Evolutionary conservation across 2,113 vertebrate genomes (phyloP).

Genomic region (Ciconia maguari): DNA sequence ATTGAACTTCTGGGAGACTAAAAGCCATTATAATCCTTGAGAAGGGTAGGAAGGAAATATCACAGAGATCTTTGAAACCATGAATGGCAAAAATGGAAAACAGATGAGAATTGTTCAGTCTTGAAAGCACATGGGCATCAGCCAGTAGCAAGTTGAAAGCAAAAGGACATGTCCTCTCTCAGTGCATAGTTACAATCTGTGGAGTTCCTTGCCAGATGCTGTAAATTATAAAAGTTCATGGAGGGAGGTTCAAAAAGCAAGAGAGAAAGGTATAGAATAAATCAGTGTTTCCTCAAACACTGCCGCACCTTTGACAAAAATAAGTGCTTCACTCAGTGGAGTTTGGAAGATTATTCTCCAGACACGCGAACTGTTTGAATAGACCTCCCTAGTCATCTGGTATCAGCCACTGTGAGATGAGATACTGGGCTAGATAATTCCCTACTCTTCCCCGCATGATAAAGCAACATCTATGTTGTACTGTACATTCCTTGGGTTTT

Average conservation of each 20-base stretch:
- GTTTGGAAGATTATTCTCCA: neutral
- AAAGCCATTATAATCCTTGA: neutral
- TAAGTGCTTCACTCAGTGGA: neutral
- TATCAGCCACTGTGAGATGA: neutral
- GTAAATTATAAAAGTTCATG: neutral
- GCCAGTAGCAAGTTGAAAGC: neutral
- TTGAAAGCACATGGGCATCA: neutral
- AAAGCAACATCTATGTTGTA: neutral
- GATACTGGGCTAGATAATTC: neutral
- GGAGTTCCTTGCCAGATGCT: neutral
- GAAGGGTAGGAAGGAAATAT: neutral
- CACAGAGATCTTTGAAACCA: neutral
- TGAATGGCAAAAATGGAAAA: neutral
- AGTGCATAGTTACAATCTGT: neutral
- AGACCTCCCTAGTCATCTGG: neutral
- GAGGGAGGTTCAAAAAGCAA: neutral
- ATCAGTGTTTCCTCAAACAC: neutral
- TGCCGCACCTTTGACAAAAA: neutral
- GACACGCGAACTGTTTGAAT: fast-evolving
- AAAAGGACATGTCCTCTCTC: neutral
- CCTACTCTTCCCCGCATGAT: fast-evolving
- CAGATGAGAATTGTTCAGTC: neutral
- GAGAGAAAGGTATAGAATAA: neutral
- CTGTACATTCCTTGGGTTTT: neutral
- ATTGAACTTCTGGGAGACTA: neutral